Conservation (phyloP, 2,113 vertebrate genomes). For the Hemiprocne comata region DNA sequence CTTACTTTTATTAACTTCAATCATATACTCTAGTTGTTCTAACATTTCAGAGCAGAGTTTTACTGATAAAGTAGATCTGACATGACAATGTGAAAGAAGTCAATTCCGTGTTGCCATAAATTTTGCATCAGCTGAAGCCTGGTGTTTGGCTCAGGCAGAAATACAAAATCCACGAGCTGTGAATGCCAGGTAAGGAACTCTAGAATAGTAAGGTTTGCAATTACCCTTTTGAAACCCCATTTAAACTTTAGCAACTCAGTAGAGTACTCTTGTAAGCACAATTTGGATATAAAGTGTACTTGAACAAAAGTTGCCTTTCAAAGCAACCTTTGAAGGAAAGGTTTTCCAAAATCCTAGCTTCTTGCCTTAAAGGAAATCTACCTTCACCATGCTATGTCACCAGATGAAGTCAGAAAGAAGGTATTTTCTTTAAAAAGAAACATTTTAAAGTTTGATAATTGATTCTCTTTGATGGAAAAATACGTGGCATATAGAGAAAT, state of each 20-base stretch:
- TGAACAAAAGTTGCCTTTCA: not conserved
- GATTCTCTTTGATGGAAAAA: slow-evolving; percentile 27
- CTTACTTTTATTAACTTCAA: slow-evolving; percentile 80
- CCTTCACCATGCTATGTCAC: not conserved
- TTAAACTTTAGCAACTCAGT: not conserved
- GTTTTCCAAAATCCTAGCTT: not conserved
- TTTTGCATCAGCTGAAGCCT: not conserved
- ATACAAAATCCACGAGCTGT: not conserved
- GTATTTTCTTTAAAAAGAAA: not conserved
- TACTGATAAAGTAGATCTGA: slow-evolving; percentile 54
- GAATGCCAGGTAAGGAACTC: slow-evolving; percentile 19
- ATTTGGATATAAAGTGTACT: not conserved
- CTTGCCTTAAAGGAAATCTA: not conserved
- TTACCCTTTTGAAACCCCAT: not conserved
- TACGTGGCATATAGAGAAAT: not conserved
- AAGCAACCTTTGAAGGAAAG: not conserved
- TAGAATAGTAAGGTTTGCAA: not conserved
- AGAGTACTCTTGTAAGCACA: not conserved
- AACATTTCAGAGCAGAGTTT: slow-evolving; percentile 75
- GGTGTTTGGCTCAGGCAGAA: not conserved
- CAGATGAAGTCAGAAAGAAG: slow-evolving; percentile 6
- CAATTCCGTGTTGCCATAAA: slow-evolving; percentile 26
- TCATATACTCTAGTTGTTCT: slow-evolving; percentile 75
- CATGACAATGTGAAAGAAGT: slow-evolving; percentile 28
- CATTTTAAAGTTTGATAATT: not conserved